Evolutionary conservation across 1,140 invertebrate genomes (phyloP).

Genomic region (Aphidius ervi): DNA sequence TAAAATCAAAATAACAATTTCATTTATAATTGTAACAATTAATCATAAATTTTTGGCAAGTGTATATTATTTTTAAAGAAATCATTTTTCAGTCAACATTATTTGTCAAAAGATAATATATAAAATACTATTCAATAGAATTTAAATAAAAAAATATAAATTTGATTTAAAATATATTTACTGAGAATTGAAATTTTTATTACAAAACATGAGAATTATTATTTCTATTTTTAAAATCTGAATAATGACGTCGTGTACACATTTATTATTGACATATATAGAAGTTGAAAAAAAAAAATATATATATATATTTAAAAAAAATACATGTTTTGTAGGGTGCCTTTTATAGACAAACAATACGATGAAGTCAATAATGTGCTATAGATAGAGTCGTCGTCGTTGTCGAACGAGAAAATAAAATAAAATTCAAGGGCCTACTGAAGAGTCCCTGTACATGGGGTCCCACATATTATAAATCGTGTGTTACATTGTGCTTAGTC

Average conservation of each 20-base stretch:
- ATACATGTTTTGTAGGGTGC: not conserved
- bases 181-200: too few relatives aligned
- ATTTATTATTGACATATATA: conserved; percentile 8
- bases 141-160: too few relatives aligned
- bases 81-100: not conserved
- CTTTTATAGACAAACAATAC: conserved; percentile 16
- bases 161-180: too few relatives aligned
- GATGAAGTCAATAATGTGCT: conserved; percentile 27
- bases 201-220: too few relatives aligned
- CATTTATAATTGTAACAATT: too few relatives aligned
- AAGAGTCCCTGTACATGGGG: not conserved
- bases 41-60: too few relatives aligned
- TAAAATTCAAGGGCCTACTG: conserved; percentile 16
- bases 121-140: too few relatives aligned
- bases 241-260: not conserved
- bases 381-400: conserved; percentile 21
- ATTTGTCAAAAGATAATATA: not conserved
- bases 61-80: not conserved
- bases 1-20: too few relatives aligned
- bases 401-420: not conserved
- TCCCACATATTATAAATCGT: conserved; percentile 45
- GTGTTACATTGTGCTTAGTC: conserved; percentile 49
- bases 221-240: too few relatives aligned
- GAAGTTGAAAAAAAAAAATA: too few relatives aligned
- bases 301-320: too few relatives aligned